phyloP scores from a whole-genome alignment of 1,140 invertebrate species.

The Brachionus paranguensis region DNA sequence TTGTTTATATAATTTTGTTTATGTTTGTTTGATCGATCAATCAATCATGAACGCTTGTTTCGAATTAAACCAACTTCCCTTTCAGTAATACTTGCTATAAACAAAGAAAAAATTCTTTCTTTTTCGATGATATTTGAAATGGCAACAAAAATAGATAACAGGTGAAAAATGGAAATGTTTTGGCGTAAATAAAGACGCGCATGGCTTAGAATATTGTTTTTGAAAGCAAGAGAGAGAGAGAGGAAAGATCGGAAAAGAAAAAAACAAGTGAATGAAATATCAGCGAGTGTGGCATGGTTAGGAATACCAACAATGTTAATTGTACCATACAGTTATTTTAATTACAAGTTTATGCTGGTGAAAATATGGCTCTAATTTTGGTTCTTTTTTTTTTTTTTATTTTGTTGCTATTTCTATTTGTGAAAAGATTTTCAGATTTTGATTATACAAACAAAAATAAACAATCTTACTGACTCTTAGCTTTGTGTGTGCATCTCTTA shows the following conservation, averaged over 20 bases:
- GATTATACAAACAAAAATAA: slow-evolving; percentile 38
- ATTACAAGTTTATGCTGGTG: not conserved
- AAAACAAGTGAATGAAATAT: not conserved
- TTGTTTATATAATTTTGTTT: slow-evolving; percentile 38
- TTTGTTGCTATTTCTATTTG: not conserved
- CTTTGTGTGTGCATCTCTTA: slow-evolving; percentile 2
- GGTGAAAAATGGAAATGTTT: slow-evolving; percentile 25
- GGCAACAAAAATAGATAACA: slow-evolving; percentile 19
- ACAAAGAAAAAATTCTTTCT: not conserved
- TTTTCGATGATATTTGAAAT: slow-evolving; percentile 16
- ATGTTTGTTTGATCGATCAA: slow-evolving; percentile 20
- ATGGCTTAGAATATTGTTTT: not conserved
- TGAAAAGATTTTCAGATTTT: slow-evolving; percentile 18
- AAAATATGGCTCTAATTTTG: slow-evolving; percentile 33
- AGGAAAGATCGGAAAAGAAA: not conserved
- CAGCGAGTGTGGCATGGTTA: not conserved
- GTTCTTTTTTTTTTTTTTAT: too few relatives aligned
- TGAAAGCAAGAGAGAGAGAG: not conserved
- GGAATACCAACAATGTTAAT: slow-evolving; percentile 19
- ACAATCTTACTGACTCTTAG: not conserved
- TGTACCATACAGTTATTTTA: slow-evolving; percentile 31
- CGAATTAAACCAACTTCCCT: slow-evolving; percentile 28
- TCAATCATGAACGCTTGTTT: slow-evolving; percentile 30
- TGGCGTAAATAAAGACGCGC: slow-evolving; percentile 20
- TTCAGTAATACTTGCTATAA: not conserved